phyloP scores from a whole-genome alignment of 1,140 invertebrate genomes.

The Armadillidium nasatum region DNA sequence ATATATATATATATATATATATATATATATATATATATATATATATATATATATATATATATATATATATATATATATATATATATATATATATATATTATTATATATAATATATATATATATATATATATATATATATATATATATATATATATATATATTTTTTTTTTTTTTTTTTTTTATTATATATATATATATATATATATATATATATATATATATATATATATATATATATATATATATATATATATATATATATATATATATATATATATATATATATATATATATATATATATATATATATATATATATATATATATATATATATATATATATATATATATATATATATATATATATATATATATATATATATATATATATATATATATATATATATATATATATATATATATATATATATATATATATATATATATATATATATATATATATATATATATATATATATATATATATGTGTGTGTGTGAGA shows the following conservation, averaged over 20 bases:
- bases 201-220: not conserved
- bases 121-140: too few relatives aligned
- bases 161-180: too few relatives aligned
- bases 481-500: not conserved
- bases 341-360: not conserved
- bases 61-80: slow-evolving; percentile 3
- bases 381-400: not conserved
- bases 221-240: not conserved
- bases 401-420: not conserved
- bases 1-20: slow-evolving; percentile 9
- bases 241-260: not conserved
- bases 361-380: not conserved
- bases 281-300: not conserved
- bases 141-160: not conserved
- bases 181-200: slow-evolving; percentile 4
- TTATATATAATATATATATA: too few relatives aligned
- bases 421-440: not conserved
- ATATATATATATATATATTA: not conserved
- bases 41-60: slow-evolving; percentile 11
- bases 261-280: not conserved
- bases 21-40: slow-evolving; percentile 11
- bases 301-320: not conserved
- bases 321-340: not conserved
- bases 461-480: not conserved
- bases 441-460: not conserved